Conservation (phyloP, 2,888 invertebrate genomes). For the Leucoptera coffeella region DNA sequence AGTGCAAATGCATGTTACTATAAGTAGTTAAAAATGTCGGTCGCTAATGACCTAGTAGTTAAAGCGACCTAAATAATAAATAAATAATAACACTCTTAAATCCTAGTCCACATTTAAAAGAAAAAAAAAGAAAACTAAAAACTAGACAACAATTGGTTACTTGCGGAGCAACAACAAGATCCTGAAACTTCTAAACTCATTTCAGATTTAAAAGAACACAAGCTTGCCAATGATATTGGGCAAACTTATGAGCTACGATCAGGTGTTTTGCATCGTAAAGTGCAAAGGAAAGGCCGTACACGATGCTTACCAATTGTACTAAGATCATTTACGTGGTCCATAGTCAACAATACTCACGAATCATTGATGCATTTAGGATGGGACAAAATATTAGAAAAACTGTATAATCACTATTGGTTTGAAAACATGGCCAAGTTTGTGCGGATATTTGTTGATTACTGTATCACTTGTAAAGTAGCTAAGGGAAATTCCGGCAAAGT, state of each 20-base stretch:
- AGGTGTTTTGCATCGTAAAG: slow-evolving; percentile 4
- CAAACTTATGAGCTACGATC: slow-evolving; percentile 3
- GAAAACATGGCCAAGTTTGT: slow-evolving; percentile 8
- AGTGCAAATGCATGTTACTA: too few species aligned
- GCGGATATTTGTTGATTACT: slow-evolving; percentile 10
- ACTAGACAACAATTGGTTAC: slow-evolving; percentile 1
- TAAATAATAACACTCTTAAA: too few species aligned
- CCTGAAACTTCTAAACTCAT: slow-evolving; percentile 1
- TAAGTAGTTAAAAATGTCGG: too few species aligned
- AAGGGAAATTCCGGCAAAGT: slow-evolving; percentile 8
- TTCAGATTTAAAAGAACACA: slow-evolving; percentile 1
- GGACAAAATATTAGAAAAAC: slow-evolving; percentile 5
- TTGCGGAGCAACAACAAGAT: slow-evolving; percentile 3
- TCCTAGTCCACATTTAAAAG: background rate
- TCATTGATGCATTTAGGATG: slow-evolving; percentile 7
- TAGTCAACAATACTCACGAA: slow-evolving; percentile 8
- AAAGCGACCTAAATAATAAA: too few species aligned
- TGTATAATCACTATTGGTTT: slow-evolving; percentile 10
- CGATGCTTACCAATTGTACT: slow-evolving; percentile 5
- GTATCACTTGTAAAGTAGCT: slow-evolving; percentile 8
- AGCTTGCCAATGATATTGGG: background rate
- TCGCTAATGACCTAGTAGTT: too few species aligned
- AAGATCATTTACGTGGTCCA: slow-evolving; percentile 8
- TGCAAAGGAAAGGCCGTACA: slow-evolving; percentile 4
- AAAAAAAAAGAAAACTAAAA: slow-evolving; percentile 2